phyloP scores from a whole-genome alignment of 2,113 vertebrate genomes.

The Apus apus region DNA sequence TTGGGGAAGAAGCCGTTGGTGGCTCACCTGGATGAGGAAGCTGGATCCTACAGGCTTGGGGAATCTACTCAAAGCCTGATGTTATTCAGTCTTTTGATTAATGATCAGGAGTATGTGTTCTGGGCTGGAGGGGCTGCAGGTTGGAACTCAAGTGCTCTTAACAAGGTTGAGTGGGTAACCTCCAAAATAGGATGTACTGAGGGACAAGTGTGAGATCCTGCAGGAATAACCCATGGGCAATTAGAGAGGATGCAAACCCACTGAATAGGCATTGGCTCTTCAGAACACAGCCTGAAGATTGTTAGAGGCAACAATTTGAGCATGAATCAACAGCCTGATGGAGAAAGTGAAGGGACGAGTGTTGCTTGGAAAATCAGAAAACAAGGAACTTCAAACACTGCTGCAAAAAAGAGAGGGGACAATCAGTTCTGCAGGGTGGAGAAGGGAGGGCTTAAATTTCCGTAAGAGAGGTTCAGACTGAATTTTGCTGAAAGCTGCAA shows the following conservation, averaged over 20 bases:
- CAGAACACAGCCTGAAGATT: background rate
- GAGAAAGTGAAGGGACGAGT: background rate
- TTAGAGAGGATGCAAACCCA: background rate
- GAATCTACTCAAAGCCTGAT: background rate
- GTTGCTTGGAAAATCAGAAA: background rate
- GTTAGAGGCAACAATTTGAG: background rate
- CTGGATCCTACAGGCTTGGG: background rate
- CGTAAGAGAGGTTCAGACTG: background rate
- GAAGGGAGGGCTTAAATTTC: background rate
- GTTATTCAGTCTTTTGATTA: background rate
- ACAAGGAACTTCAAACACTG: background rate
- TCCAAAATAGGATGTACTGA: background rate
- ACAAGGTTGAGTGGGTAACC: background rate
- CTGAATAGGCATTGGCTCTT: background rate
- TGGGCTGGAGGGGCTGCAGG: background rate
- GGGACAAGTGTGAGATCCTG: accelerated
- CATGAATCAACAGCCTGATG: background rate
- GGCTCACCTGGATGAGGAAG: background rate
- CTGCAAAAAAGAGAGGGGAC: background rate
- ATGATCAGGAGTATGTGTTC: accelerated
- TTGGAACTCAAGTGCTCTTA: background rate
- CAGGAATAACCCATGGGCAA: background rate
- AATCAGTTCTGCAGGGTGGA: background rate
- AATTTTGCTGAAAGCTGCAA: background rate
- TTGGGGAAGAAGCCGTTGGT: background rate